A percentile compares a stretch with the other conserved stretches of the same genome.
Conservation (phyloP, 2,888 invertebrate genomes). For the Laspeyria flexula region DNA sequence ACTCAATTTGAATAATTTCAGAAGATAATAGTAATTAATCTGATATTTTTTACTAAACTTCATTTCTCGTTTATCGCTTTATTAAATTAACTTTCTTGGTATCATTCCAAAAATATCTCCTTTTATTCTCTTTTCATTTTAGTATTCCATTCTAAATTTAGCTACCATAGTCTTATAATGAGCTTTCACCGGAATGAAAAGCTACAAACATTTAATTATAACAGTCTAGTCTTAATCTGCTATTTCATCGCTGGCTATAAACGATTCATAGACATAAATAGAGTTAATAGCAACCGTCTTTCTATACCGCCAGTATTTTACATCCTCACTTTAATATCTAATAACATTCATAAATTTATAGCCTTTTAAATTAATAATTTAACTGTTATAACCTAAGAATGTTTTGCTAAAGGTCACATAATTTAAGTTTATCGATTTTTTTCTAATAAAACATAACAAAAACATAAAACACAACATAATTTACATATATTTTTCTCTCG, state of each 20-base stretch:
- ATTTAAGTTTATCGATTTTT: slow-evolving; percentile 28
- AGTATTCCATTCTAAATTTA: too few species aligned
- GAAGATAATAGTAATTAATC: too few species aligned
- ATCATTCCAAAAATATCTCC: too few species aligned
- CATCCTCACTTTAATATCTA: slow-evolving; percentile 20
- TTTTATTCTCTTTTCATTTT: too few species aligned
- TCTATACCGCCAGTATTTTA: slow-evolving; percentile 23
- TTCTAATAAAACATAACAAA: slow-evolving; percentile 14
- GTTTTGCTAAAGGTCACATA: too few species aligned
- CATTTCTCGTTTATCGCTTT: too few species aligned
- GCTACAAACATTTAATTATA: slow-evolving; percentile 33
- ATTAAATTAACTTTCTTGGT: too few species aligned
- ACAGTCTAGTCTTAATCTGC: slow-evolving; percentile 18
- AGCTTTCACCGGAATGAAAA: background rate
- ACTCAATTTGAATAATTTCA: too few species aligned
- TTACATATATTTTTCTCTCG: slow-evolving; percentile 2
- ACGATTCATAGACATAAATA: slow-evolving; percentile 16
- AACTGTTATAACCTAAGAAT: too few species aligned
- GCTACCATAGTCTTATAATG: too few species aligned
- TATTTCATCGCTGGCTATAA: slow-evolving; percentile 24
- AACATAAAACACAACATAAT: too few species aligned
- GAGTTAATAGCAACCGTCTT: slow-evolving; percentile 13
- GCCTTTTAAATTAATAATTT: slow-evolving; percentile 19
- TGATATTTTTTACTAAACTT: too few species aligned
- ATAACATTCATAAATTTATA: slow-evolving; percentile 17